Conservation (phyloP, 1,140 invertebrate genomes). For the Macrocentrus cingulum region DNA sequence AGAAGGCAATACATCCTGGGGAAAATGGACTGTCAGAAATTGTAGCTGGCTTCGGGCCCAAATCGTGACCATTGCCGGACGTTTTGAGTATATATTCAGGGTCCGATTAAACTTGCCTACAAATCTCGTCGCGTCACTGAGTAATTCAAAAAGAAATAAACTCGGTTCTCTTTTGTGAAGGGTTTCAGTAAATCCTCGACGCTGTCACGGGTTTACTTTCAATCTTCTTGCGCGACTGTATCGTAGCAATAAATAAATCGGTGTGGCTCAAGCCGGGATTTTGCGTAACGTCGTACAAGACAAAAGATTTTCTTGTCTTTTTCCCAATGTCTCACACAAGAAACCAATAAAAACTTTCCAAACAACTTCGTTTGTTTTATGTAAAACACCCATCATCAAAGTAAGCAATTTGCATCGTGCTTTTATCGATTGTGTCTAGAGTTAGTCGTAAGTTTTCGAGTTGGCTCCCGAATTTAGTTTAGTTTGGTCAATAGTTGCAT, state of each 20-base stretch:
- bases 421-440: too few relatives aligned
- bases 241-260: slow-evolving; percentile 19
- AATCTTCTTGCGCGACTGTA: slow-evolving; percentile 16
- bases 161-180: neutral
- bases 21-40: slow-evolving; percentile 14
- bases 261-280: slow-evolving; percentile 16
- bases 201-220: slow-evolving; percentile 15
- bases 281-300: slow-evolving; percentile 17
- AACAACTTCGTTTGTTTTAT: neutral
- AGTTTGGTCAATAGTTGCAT: slow-evolving; percentile 43
- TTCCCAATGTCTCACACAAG: neutral
- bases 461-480: slow-evolving; percentile 42
- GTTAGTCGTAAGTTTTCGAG: slow-evolving; percentile 38
- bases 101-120: too few relatives aligned
- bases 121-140: too few relatives aligned
- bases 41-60: slow-evolving; percentile 3
- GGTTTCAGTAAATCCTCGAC: slow-evolving; percentile 3
- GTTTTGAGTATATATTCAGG: too few relatives aligned
- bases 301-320: slow-evolving; percentile 7
- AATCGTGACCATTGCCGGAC: neutral
- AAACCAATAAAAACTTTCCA: slow-evolving; percentile 12
- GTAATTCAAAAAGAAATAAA: neutral
- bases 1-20: slow-evolving; percentile 24
- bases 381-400: too few relatives aligned
- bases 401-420: too few relatives aligned